These are phyloP conservation scores for Chrysolina americana DNA, from an alignment of 2,888 invertebrate species.

Conservation along the genomic window DNA sequence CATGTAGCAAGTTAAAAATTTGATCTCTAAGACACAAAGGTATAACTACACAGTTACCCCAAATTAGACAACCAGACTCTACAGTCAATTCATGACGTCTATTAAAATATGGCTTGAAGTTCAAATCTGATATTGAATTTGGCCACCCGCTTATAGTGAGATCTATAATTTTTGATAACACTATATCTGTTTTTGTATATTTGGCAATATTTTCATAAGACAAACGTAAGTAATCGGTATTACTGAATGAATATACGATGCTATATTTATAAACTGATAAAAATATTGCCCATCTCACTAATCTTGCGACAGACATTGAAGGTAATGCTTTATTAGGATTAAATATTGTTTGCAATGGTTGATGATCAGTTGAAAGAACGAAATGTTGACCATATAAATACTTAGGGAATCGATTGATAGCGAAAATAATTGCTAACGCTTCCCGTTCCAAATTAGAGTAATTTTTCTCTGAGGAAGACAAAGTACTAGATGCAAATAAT, in stretches of 20 bases:
- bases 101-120: conserved; percentile 23
- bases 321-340: conserved; percentile 18
- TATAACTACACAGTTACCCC: conserved; percentile 15
- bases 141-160: conserved; percentile 29
- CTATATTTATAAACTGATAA: conserved; percentile 22
- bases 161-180: conserved; percentile 26
- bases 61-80: conserved; percentile 28
- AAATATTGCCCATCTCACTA: conserved; percentile 22
- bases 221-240: conserved; percentile 10
- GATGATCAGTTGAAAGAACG: conserved; percentile 16
- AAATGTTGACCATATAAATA: conserved; percentile 49
- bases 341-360: conserved; percentile 24
- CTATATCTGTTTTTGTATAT: conserved; percentile 25
- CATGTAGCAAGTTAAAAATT: too few species aligned
- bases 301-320: conserved; percentile 19
- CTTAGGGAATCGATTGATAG: conserved; percentile 59
- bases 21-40: too few species aligned
- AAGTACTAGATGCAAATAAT: conserved; percentile 52
- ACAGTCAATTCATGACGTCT: conserved; percentile 31
- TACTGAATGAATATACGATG: conserved; percentile 24
- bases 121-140: conserved; percentile 14
- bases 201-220: conserved; percentile 19
- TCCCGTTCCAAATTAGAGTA: conserved; percentile 61
- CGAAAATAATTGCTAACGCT: conserved; percentile 62
- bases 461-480: conserved; percentile 59